Conservation (phyloP, 2,797 vertebrate species). For the Silurus aristotelis region DNA sequence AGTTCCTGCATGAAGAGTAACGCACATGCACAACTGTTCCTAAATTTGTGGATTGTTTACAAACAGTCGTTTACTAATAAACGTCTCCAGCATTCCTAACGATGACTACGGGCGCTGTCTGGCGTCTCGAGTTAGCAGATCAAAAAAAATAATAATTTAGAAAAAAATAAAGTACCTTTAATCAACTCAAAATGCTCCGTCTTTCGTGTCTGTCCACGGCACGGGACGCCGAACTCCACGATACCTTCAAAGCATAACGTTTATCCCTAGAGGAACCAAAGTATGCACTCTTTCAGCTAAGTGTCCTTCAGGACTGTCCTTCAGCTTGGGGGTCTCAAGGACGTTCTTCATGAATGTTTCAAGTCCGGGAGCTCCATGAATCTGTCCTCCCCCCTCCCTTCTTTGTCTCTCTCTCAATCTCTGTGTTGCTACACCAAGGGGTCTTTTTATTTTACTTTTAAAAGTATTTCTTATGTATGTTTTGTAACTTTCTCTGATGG, state of each 20-base stretch:
- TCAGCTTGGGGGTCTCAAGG: slow-evolving; percentile 30
- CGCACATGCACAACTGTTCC: slow-evolving; percentile 49
- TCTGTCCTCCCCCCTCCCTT: slow-evolving; percentile 66
- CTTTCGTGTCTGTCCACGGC: slow-evolving; percentile 1
- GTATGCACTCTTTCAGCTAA: slow-evolving; percentile 33
- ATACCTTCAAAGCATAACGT: slow-evolving; percentile 38
- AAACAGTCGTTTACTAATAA: slow-evolving; percentile 62
- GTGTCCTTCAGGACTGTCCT: slow-evolving; percentile 42
- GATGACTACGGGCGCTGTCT: slow-evolving; percentile 62
- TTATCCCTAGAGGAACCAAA: slow-evolving; percentile 40
- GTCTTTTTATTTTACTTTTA: slow-evolving; percentile 70
- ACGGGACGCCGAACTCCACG: slow-evolving; percentile 12
- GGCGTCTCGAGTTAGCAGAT: slow-evolving; percentile 9
- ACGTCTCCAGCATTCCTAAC: slow-evolving; percentile 58
- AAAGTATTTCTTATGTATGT: slow-evolving; percentile 70
- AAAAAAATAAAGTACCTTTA: not conserved
- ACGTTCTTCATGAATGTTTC: slow-evolving; percentile 42
- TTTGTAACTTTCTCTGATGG: slow-evolving; percentile 74
- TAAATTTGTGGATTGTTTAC: slow-evolving; percentile 61
- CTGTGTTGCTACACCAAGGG: slow-evolving; percentile 75
- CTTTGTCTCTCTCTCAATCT: slow-evolving; percentile 76
- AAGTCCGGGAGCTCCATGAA: slow-evolving; percentile 61
- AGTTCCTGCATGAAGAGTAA: slow-evolving; percentile 57
- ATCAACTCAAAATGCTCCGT: not conserved
- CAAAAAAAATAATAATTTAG: not conserved